Base-by-base conservation (phyloP, 2,797 vertebrate genomes). In the Halcyon badia region DNA sequence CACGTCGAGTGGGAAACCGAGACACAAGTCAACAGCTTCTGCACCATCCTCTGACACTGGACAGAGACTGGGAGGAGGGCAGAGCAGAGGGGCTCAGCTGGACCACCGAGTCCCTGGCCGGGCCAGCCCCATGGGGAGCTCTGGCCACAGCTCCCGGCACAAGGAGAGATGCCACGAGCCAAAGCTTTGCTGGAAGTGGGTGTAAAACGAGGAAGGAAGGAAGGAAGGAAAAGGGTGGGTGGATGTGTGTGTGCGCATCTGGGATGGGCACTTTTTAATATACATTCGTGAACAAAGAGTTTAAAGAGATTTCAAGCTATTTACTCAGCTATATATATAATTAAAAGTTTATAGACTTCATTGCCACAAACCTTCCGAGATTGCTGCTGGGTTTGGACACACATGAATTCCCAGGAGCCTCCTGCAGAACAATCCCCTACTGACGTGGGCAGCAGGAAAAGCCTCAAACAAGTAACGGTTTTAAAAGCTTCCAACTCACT, bases 271-370 rank as follows among this genome's bases (percentile, higher is more conserved):
- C 90, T 66, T 94, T 85, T 80, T 89, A 89, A 95, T 57, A 86
- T 65, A 93, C 89, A 42, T 89, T 57, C 0, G 2, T 85, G 82
- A 97, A 98, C 92, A 96, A 98, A 97, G 96, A 69, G 88, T 94
- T 97, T 89, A 94, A 94, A 92, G 93, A 92, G 78, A 96, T 97
- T 95, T 91, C 92, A 91, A 96, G 92, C 89, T 88, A 93, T 97
- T 96, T 97, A 87, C 88, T 88, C 93, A 94, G 95, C 86, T 79
- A 57, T 62, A 31, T 37, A 31, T 75, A 31, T 68, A 80, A 95
- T 87, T 78, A 83, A 56, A 93, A 81, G 65, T 85, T 82, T 87
- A 89, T 44, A 78, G 81, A 95, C 95, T 85, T 87, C n/a, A 54
- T n/a, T 0, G 0, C 44, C 68, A 46, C 71, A 91, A 88, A 83